Evolutionary conservation across 2,113 vertebrate species (phyloP).

Genomic region (Gnathonemus longibarbis): DNA sequence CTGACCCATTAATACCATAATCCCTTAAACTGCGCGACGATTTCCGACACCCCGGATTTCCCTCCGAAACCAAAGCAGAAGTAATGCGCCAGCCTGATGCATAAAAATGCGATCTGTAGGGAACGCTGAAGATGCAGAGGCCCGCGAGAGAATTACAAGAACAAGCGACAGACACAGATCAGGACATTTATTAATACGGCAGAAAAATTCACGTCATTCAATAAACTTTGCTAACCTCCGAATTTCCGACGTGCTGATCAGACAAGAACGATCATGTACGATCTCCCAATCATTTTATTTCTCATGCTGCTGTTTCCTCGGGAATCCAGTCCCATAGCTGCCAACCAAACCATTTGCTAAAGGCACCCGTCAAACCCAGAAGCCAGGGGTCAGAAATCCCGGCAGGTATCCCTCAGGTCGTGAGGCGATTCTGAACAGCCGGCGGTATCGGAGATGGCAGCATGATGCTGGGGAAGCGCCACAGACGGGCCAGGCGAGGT

Average conservation of each 20-base stretch:
- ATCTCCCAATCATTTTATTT: background rate
- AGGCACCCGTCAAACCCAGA: constrained; percentile 67
- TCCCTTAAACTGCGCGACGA: constrained; percentile 37
- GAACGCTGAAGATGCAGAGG: constrained; percentile 48
- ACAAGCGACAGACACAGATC: constrained; percentile 52
- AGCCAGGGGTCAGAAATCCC: constrained; percentile 71
- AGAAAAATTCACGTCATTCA: constrained; percentile 60
- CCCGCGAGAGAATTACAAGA: constrained; percentile 46
- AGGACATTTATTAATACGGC: constrained; percentile 44
- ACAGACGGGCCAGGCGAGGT: constrained; percentile 54
- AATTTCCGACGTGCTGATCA: constrained; percentile 41
- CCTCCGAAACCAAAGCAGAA: background rate
- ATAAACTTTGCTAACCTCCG: constrained; percentile 54
- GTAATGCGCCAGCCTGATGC: background rate
- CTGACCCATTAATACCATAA: constrained; percentile 38
- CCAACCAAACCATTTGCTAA: constrained; percentile 50
- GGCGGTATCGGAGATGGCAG: constrained; percentile 50
- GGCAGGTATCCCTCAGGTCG: constrained; percentile 63
- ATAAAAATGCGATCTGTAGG: background rate
- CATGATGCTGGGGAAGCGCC: constrained; percentile 43
- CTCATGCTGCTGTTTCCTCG: background rate
- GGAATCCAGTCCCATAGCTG: constrained; percentile 29
- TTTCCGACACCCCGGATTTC: constrained; percentile 32
- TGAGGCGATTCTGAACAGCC: constrained; percentile 62
- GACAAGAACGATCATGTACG: constrained; percentile 44